Conservation (phyloP, 2,888 invertebrate species). For the Eueremaeus valkanovi region DNA sequence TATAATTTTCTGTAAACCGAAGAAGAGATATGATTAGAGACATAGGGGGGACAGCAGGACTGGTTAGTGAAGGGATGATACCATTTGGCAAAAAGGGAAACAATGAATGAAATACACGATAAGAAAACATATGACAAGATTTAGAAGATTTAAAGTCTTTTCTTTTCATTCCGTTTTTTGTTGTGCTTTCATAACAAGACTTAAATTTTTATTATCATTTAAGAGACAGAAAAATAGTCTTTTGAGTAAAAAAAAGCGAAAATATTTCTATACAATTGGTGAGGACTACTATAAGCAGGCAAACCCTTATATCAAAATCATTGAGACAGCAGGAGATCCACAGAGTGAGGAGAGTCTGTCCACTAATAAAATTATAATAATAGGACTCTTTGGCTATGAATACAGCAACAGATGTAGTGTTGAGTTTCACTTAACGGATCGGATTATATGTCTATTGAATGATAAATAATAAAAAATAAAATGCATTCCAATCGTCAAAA, state of each 20-base stretch:
- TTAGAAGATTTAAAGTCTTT: not conserved
- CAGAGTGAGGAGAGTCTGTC: not conserved
- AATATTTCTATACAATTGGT: too few species aligned
- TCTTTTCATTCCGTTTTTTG: not conserved
- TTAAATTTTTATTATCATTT: slow-evolving; percentile 10
- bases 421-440: not conserved
- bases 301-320: slow-evolving; percentile 16
- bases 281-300: too few species aligned
- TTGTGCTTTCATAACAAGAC: not conserved
- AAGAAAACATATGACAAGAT: not conserved
- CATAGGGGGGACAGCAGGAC: not conserved
- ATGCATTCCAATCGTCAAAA: not conserved
- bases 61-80: not conserved
- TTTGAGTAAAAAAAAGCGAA: too few species aligned
- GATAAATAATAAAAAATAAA: not conserved
- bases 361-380: slow-evolving; percentile 12
- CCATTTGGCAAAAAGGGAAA: slow-evolving; percentile 17
- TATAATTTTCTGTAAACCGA: not conserved
- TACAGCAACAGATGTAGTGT: slow-evolving; percentile 15
- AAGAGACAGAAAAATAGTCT: not conserved
- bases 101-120: not conserved
- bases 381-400: not conserved
- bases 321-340: not conserved
- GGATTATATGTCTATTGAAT: not conserved
- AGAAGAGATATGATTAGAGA: not conserved